A percentile compares a stretch with the other conserved stretches of the same genome.
Evolutionary conservation across 2,797 vertebrate genomes (phyloP).

Genomic region (Tympanoctomys barrerae): DNA sequence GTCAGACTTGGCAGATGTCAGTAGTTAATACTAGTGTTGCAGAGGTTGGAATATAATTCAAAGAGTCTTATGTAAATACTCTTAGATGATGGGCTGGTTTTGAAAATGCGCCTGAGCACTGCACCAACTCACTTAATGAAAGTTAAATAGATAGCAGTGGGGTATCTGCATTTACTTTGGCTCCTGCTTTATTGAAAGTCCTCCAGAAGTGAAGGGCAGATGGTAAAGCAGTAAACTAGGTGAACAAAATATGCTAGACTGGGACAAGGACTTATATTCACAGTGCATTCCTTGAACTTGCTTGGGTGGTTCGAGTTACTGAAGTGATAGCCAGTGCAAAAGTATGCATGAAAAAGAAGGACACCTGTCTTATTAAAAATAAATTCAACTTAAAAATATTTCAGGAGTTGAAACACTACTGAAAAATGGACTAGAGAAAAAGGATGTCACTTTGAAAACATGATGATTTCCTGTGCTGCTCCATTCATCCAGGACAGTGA

Average conservation of each 20-base stretch:
- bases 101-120: conserved; percentile 82
- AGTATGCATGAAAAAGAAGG: conserved; percentile 65
- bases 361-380: conserved; percentile 54
- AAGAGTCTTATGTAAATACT: conserved; percentile 90
- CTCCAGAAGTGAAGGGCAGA: conserved; percentile 83
- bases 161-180: conserved; percentile 85
- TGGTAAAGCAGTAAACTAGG: conserved; percentile 85
- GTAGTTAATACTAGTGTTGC: conserved; percentile 90
- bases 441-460: conserved; percentile 58
- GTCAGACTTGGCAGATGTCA: conserved; percentile 92
- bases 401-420: conserved; percentile 42
- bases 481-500: conserved; percentile 22
- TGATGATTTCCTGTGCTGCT: neutral
- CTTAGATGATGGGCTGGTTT: conserved; percentile 88
- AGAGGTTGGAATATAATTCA: conserved; percentile 90
- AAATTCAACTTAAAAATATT: conserved; percentile 60
- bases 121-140: conserved; percentile 86
- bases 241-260: conserved; percentile 80
- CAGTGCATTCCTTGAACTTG: conserved; percentile 73
- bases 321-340: conserved; percentile 65
- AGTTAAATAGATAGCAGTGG: conserved; percentile 86
- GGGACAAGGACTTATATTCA: conserved; percentile 79
- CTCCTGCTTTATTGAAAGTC: conserved; percentile 82
- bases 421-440: conserved; percentile 41
- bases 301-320: conserved; percentile 75